Conservation (phyloP, 2,113 vertebrate genomes). For the Kryptolebias marmoratus region DNA sequence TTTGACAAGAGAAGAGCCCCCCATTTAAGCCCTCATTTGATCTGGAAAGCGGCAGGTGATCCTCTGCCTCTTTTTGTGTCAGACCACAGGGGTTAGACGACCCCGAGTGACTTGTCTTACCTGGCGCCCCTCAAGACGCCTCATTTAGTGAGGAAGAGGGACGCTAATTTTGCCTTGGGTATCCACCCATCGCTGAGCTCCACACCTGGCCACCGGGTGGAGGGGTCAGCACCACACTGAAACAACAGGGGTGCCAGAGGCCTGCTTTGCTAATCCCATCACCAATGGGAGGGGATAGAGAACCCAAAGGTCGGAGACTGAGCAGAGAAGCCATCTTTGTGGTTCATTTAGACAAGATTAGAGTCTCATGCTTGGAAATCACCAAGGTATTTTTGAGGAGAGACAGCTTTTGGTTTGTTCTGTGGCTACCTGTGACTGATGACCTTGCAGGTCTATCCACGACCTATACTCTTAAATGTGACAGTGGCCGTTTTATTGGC, state of each 20-base stretch:
- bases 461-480: slow-evolving; percentile 4
- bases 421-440: slow-evolving; percentile 45
- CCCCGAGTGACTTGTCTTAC: slow-evolving; percentile 72
- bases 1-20: slow-evolving; percentile 73
- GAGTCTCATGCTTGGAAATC: slow-evolving; percentile 51
- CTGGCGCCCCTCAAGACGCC: slow-evolving; percentile 73
- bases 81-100: slow-evolving; percentile 69
- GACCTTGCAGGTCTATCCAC: slow-evolving; percentile 23
- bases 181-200: slow-evolving; percentile 59
- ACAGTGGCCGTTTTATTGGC: not conserved
- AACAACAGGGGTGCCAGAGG: slow-evolving; percentile 57
- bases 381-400: slow-evolving; percentile 58
- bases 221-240: slow-evolving; percentile 65
- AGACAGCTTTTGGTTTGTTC: slow-evolving; percentile 22
- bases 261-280: slow-evolving; percentile 73
- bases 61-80: slow-evolving; percentile 74
- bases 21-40: slow-evolving; percentile 78
- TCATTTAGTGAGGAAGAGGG: slow-evolving; percentile 67
- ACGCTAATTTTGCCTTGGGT: slow-evolving; percentile 58
- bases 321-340: slow-evolving; percentile 62
- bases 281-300: slow-evolving; percentile 58
- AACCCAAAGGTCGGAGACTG: slow-evolving; percentile 63
- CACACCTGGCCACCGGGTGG: slow-evolving; percentile 73
- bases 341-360: slow-evolving; percentile 78
- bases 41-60: slow-evolving; percentile 78